Conservation (phyloP, 1,140 invertebrate species). For the Macrobrachium rosenbergii region DNA sequence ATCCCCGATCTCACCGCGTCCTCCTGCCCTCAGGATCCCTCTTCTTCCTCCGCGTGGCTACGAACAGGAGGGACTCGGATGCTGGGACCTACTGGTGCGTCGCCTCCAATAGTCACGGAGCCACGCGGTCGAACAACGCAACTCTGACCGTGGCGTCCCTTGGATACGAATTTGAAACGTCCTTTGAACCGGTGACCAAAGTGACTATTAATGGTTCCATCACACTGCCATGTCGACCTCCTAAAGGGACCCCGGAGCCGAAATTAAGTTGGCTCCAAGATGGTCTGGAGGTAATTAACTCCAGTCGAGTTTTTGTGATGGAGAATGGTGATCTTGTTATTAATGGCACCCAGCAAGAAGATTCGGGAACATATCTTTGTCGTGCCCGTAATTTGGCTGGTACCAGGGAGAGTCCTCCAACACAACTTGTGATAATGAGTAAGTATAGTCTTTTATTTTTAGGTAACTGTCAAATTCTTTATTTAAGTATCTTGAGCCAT, state of each 20-base stretch:
- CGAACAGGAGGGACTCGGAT: constrained; percentile 27
- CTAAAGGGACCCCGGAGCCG: constrained; percentile 16
- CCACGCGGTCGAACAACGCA: constrained; percentile 40
- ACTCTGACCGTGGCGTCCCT: constrained; percentile 38
- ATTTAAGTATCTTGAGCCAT: background rate
- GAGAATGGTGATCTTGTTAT: constrained; percentile 37
- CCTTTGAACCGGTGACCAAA: constrained; percentile 8
- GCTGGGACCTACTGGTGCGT: constrained; percentile 40
- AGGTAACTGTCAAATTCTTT: background rate
- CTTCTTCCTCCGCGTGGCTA: constrained; percentile 43
- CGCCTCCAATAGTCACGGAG: constrained; percentile 38
- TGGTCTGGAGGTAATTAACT: constrained; percentile 32
- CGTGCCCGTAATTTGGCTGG: constrained; percentile 71
- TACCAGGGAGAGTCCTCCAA: constrained; percentile 68
- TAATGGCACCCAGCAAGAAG: constrained; percentile 19
- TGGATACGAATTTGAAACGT: constrained; percentile 21
- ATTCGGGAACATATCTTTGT: constrained; percentile 68
- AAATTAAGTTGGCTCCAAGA: constrained; percentile 33
- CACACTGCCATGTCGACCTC: constrained; percentile 31
- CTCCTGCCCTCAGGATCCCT: constrained; percentile 38
- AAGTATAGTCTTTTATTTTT: constrained; percentile 15
- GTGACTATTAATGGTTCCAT: constrained; percentile 2
- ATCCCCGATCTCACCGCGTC: constrained; percentile 32
- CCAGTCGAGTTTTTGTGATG: constrained; percentile 18
- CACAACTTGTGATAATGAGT: constrained; percentile 69